Evolutionary conservation across 2,888 invertebrate genomes (phyloP).

Genomic region (Hymenopus coronatus): DNA sequence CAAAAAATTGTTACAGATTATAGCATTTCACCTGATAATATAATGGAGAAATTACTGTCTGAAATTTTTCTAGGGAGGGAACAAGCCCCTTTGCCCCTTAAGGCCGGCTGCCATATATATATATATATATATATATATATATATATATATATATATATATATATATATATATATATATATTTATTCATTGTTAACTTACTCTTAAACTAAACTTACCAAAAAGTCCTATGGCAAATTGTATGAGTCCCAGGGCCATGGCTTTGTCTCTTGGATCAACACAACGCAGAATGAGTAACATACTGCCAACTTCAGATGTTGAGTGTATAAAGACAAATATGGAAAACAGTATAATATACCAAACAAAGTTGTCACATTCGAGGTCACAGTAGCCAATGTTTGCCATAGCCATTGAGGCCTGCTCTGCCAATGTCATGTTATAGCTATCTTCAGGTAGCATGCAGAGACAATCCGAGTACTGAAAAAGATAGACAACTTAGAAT

Average conservation of each 20-base stretch:
- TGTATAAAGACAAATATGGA: constrained; percentile 87
- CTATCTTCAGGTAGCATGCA: constrained; percentile 45
- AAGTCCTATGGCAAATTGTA: constrained; percentile 88
- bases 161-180: too few relatives aligned
- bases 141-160: too few relatives aligned
- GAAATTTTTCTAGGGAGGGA: too few relatives aligned
- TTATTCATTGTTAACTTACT: too few relatives aligned
- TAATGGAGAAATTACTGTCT: too few relatives aligned
- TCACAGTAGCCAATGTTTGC: constrained; percentile 80
- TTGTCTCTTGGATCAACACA: constrained; percentile 91
- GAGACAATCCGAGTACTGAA: constrained; percentile 52
- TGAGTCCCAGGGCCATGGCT: constrained; percentile 91
- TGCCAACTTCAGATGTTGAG: constrained; percentile 89
- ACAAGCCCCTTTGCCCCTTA: too few relatives aligned
- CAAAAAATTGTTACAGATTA: too few relatives aligned
- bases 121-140: too few relatives aligned
- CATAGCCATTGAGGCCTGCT: constrained; percentile 38
- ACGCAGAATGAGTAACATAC: constrained; percentile 83
- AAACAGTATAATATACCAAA: constrained; percentile 78
- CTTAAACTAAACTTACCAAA: constrained; percentile 58
- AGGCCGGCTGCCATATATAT: too few relatives aligned
- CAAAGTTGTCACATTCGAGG: constrained; percentile 73
- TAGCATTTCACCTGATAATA: too few relatives aligned
- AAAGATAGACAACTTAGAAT: constrained; percentile 21
- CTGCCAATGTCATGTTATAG: not conserved